These are phyloP conservation scores for Eucidaris tribuloides DNA, from an alignment of 35 echinoderm and acorn worm genomes.

Conservation along the genomic window DNA sequence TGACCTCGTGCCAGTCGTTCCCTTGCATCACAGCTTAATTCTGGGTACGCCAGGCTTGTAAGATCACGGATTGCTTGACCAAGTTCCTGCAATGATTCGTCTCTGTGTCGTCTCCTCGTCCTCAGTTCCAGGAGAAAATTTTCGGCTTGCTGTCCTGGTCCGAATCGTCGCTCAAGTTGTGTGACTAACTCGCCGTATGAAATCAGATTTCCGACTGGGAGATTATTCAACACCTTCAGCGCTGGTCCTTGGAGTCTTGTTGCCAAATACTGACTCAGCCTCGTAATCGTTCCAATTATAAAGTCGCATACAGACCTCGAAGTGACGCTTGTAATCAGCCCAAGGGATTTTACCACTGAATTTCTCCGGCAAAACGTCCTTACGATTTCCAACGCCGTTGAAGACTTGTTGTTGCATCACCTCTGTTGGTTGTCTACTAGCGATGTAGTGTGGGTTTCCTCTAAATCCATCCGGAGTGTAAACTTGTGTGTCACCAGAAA, in stretches of 20 bases:
- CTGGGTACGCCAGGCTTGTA: slow-evolving; percentile 26
- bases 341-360: neutral
- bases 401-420: neutral
- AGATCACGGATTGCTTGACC: slow-evolving; percentile 48
- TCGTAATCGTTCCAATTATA: neutral
- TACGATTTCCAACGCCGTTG: neutral
- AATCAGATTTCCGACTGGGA: neutral
- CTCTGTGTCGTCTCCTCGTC: neutral
- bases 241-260: neutral
- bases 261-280: neutral
- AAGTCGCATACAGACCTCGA: neutral
- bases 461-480: neutral
- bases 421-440: neutral
- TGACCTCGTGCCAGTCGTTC: slow-evolving; percentile 36
- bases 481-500: neutral
- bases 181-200: neutral
- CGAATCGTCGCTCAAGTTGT: neutral
- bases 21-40: slow-evolving; percentile 18
- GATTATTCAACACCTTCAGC: neutral
- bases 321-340: neutral
- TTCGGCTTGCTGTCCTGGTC: neutral
- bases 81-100: slow-evolving; percentile 39
- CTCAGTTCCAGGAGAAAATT: neutral
- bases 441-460: neutral
- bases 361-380: neutral